Percentiles rank a stretch among this genome's conserved stretches.
These are phyloP conservation scores for Lucifuga dentata DNA, from an alignment of 2,113 vertebrate species.

Conservation along the genomic window DNA sequence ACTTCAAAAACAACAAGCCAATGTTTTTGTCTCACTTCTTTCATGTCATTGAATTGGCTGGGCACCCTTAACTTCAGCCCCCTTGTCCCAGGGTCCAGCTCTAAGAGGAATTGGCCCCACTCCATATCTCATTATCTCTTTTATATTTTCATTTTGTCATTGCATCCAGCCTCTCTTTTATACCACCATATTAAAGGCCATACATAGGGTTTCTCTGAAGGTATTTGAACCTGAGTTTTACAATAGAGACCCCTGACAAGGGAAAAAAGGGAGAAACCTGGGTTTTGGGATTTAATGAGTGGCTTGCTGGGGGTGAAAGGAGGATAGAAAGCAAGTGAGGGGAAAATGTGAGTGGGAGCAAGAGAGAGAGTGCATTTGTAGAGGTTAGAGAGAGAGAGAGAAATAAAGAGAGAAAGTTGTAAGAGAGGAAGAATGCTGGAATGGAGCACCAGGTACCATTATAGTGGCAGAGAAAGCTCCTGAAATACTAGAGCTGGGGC, in stretches of 20 bases:
- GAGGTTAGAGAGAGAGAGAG: constrained; percentile 46
- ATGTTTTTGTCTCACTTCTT: constrained; percentile 65
- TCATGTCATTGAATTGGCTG: constrained; percentile 62
- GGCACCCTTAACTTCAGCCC: constrained; percentile 70
- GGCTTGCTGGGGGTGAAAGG: constrained; percentile 75
- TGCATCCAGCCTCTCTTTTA: constrained; percentile 60
- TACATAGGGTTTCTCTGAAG: constrained; percentile 87
- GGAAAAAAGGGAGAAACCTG: constrained; percentile 87
- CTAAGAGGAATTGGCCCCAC: constrained; percentile 64
- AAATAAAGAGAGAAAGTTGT: constrained; percentile 51
- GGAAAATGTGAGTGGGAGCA: constrained; percentile 32
- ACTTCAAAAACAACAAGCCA: constrained; percentile 57
- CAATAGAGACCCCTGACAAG: constrained; percentile 90
- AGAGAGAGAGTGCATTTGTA: constrained; percentile 63
- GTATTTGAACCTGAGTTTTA: constrained; percentile 92
- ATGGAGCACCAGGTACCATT: constrained; percentile 95
- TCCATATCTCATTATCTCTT: constrained; percentile 78
- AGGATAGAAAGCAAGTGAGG: constrained; percentile 70
- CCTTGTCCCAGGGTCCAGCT: constrained; percentile 57
- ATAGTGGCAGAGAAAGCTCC: constrained; percentile 98
- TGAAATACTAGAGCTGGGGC: constrained; percentile 99
- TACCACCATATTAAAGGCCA: constrained; percentile 64
- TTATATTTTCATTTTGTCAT: constrained; percentile 73
- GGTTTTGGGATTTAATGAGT: constrained; percentile 95
- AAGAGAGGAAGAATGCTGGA: constrained; percentile 79